Evolutionary conservation across 2,113 vertebrate species (phyloP), one percentile per base, ranked within the genome.

Genomic region (Furnarius figulus): DNA sequence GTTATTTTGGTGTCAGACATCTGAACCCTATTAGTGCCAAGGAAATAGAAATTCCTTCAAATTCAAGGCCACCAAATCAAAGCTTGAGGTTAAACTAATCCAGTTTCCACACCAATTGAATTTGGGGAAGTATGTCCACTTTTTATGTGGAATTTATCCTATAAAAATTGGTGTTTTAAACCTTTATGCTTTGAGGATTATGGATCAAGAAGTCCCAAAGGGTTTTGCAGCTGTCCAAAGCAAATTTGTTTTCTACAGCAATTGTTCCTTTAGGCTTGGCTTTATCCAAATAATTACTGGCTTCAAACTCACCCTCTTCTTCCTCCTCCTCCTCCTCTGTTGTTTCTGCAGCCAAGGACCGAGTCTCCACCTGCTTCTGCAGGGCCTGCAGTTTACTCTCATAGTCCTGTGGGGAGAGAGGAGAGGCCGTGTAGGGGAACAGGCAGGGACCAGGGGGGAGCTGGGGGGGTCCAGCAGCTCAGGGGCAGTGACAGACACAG

Each of bases 371-470:
- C 96, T 99, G 99, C 97, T 99, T 99, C 98, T 99, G 99, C 62
- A 99, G 98, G 93, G 99, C 99, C 97, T 99, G 99, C 85, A 99
- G 97, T 84, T 99, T 99, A 94, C 99, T 99, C 97, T 99, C 99
- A 94, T 99, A 99, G 93, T 99, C 99, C 99, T 99, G 98, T 25
- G 78, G 91, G 92, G 90, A 98, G 88, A 98, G 91, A 98, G 95
- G 93, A 98, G 93, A 98, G 23, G 78, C 65, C 86, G 95, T 97
- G 96, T 98, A 98, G 98, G 91, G 97, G 89, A 93, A 97, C 93
- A 96, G 90, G 85, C 53, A 84, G 67, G 93, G 85, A 75, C 18
- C 66, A 82, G 67, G 44, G 72, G 79, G 67, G 53, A 87, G 88
- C 56, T 49, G 62, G 55, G 88, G 87, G 46, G 83, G 28, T 80